phyloP scores from a whole-genome alignment of 2,113 vertebrate species.

The Climacteris rufus region DNA sequence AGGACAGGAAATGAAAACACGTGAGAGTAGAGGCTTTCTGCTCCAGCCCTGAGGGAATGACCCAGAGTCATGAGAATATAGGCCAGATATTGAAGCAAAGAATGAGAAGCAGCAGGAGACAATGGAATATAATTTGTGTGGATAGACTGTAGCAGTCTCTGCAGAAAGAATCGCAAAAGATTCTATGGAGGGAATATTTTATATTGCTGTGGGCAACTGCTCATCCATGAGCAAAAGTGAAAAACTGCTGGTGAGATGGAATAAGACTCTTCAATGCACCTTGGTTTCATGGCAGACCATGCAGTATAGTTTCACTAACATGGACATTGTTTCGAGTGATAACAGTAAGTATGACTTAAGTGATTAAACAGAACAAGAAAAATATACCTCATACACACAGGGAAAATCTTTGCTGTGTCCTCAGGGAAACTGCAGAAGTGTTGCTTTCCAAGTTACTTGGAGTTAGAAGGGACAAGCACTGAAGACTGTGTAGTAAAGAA shows the following conservation, averaged over 20 bases:
- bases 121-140: background rate
- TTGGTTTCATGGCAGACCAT: background rate
- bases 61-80: slow-evolving; percentile 44
- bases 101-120: slow-evolving; percentile 21
- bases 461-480: background rate
- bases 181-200: background rate
- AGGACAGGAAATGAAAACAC: background rate
- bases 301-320: background rate
- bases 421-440: background rate
- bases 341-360: background rate
- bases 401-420: background rate
- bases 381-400: background rate
- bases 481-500: background rate
- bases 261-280: background rate
- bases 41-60: slow-evolving; percentile 7
- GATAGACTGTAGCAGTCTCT: background rate
- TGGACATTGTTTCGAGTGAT: background rate
- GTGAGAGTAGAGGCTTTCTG: background rate
- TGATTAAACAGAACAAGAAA: background rate
- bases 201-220: background rate
- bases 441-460: background rate
- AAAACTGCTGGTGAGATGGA: background rate
- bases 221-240: background rate
- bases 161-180: background rate
- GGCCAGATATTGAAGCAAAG: slow-evolving; percentile 29